Conservation (phyloP, 1,140 invertebrate genomes). For the Drosophila navojoa region DNA sequence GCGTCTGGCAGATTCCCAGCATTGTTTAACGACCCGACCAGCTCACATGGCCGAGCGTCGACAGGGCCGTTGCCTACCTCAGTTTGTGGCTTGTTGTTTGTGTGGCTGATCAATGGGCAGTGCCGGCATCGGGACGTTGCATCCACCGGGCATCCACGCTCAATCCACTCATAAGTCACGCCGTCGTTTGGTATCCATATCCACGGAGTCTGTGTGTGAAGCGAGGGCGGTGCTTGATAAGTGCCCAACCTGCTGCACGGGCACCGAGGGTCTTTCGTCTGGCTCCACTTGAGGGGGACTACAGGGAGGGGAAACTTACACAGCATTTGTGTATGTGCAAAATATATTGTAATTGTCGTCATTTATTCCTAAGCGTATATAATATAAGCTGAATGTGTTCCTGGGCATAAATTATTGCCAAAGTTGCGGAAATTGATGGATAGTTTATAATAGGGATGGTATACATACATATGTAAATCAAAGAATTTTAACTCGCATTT, state of each 20-base stretch:
- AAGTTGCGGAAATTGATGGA: too few relatives aligned
- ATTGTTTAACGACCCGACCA: conserved; percentile 40
- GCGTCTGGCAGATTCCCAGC: conserved; percentile 43
- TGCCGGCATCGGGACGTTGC: conserved; percentile 1
- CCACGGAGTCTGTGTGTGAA: conserved; percentile 13
- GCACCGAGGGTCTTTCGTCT: not conserved
- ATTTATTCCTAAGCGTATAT: too few relatives aligned
- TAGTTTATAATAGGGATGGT: too few relatives aligned
- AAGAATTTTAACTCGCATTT: too few relatives aligned
- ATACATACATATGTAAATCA: too few relatives aligned
- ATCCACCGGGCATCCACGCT: conserved; percentile 52
- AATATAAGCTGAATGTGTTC: too few relatives aligned
- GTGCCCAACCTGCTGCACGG: not conserved
- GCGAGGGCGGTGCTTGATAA: not conserved
- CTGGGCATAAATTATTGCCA: too few relatives aligned
- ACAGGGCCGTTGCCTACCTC: conserved; percentile 57
- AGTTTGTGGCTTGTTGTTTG: not conserved
- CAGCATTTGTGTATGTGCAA: too few relatives aligned
- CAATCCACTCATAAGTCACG: conserved; percentile 74
- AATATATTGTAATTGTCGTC: too few relatives aligned
- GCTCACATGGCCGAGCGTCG: conserved; percentile 37
- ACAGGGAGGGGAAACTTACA: too few relatives aligned
- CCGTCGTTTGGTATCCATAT: conserved; percentile 22
- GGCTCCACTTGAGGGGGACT: not conserved
- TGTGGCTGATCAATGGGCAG: conserved; percentile 18